Conservation (phyloP, 2,113 vertebrate genomes). For the Leptobrachium ailaonicum region DNA sequence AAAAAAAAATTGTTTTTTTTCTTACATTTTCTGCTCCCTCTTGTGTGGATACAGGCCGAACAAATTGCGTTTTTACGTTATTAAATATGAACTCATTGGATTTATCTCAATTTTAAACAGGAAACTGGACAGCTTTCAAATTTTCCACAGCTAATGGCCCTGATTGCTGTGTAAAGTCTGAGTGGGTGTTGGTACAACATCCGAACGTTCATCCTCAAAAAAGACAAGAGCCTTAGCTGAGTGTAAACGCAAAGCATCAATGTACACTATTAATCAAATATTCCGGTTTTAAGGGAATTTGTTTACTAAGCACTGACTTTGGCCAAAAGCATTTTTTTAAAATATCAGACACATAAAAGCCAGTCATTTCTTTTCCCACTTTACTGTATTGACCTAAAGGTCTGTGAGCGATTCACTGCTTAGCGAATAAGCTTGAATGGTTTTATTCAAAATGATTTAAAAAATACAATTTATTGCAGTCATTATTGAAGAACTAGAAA, state of each 20-base stretch:
- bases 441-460: no score
- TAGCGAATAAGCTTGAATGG: no score
- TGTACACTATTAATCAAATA: background rate
- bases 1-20: no score
- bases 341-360: no score
- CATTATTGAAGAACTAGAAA: no score
- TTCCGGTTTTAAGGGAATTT: background rate
- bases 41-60: conserved; percentile 69
- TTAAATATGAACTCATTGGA: conserved; percentile 80
- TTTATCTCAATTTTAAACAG: conserved; percentile 76
- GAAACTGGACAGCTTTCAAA: conserved; percentile 76
- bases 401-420: no score
- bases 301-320: no score
- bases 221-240: background rate
- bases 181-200: conserved; percentile 67
- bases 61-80: conserved; percentile 77
- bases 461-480: no score
- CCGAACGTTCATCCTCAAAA: background rate
- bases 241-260: background rate
- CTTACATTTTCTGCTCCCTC: conserved; percentile 57
- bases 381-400: no score
- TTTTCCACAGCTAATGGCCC: conserved; percentile 66
- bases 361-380: no score
- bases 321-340: no score
- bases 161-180: conserved; percentile 70